Evolutionary conservation across 35 echinoderm and acorn worm species (phyloP).

Genomic region (Ophioderma brevispina): DNA sequence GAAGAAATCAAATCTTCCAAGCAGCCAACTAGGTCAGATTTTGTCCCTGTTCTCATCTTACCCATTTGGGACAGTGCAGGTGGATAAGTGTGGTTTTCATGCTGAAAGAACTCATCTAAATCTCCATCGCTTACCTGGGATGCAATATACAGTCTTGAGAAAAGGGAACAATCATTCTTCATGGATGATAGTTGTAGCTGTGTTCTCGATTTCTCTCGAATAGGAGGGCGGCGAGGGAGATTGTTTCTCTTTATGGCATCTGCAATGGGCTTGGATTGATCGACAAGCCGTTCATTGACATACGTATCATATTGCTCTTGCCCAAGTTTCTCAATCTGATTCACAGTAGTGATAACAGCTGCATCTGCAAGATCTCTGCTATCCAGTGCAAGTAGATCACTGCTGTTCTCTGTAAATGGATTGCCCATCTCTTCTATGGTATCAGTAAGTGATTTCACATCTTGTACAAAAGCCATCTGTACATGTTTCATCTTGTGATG

Average conservation of each 20-base stretch:
- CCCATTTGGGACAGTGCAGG: too few species aligned
- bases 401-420: slow-evolving; percentile 44
- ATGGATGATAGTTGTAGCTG: not conserved
- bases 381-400: slow-evolving; percentile 15
- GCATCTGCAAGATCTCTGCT: slow-evolving; percentile 29
- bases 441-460: slow-evolving; percentile 19
- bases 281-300: slow-evolving; percentile 13
- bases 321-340: slow-evolving; percentile 10
- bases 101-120: too few species aligned
- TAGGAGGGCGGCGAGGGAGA: too few species aligned
- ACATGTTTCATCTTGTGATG: not conserved
- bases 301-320: slow-evolving; percentile 14
- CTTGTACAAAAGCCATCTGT: not conserved
- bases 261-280: not conserved
- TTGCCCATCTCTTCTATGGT: slow-evolving; percentile 49
- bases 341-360: slow-evolving; percentile 2
- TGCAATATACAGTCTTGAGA: too few species aligned
- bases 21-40: not conserved
- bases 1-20: not conserved
- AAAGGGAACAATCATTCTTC: too few species aligned
- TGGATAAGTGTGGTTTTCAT: too few species aligned
- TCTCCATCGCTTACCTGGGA: too few species aligned
- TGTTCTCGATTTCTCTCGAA: not conserved
- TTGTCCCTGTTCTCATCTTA: too few species aligned
- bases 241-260: too few species aligned